Conservation (phyloP, 2,113 vertebrate genomes). For the Shinisaurus crocodilurus region DNA sequence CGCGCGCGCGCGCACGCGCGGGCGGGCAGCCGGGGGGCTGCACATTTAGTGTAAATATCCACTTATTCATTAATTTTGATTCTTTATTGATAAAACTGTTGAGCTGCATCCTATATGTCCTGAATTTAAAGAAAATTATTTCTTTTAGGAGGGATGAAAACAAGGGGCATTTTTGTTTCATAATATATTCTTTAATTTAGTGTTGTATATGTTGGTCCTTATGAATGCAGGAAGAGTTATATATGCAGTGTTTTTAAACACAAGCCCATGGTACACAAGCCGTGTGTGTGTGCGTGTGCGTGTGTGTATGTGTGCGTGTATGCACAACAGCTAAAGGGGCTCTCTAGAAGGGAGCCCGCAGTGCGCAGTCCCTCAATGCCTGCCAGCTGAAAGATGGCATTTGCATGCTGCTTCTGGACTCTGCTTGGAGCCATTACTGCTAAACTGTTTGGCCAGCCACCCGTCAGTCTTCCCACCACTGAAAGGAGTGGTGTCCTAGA, state of each 20-base stretch:
- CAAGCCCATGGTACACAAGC: neutral
- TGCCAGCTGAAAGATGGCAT: neutral
- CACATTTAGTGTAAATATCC: neutral
- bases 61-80: neutral
- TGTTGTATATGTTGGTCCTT: neutral
- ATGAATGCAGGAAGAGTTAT: neutral
- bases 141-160: neutral
- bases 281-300: too few species aligned
- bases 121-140: neutral
- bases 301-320: neutral
- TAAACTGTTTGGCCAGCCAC: neutral
- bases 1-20: too few species aligned
- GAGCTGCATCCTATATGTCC: neutral
- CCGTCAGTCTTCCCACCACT: neutral
- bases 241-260: neutral
- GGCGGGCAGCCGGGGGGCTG: too few species aligned
- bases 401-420: neutral
- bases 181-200: neutral
- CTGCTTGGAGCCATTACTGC: neutral
- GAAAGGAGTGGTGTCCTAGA: neutral
- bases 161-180: neutral
- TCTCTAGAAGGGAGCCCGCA: neutral
- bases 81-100: neutral
- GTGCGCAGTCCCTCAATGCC: neutral
- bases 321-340: neutral